Evolutionary conservation across 2,797 vertebrate genomes (phyloP).

Genomic region (Capromys pilorides): DNA sequence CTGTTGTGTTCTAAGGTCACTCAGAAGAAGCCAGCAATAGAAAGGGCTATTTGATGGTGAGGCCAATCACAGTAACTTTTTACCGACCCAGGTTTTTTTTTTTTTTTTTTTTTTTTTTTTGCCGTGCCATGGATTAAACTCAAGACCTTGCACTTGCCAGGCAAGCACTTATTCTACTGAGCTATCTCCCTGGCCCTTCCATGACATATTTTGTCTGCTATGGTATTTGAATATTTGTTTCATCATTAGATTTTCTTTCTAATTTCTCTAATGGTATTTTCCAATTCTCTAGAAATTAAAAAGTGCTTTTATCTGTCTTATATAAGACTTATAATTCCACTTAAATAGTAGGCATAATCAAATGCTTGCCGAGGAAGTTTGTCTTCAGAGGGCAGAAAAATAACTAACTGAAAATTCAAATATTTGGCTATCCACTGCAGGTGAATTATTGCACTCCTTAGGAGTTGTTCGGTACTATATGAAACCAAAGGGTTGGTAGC

Average conservation of each 20-base stretch:
- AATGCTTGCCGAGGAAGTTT: conserved; percentile 16
- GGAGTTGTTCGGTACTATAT: not conserved
- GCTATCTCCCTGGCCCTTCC: no score
- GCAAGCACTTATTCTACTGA: no score
- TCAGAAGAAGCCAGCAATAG: not conserved
- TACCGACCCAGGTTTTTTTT: not conserved
- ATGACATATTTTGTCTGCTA: not conserved
- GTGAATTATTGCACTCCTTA: not conserved
- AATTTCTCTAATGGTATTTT: not conserved
- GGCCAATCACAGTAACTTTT: not conserved
- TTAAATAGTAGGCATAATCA: not conserved
- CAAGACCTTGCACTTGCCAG: no score
- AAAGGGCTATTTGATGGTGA: not conserved
- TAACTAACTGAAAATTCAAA: not conserved
- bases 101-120: no score
- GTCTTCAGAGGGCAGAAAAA: not conserved
- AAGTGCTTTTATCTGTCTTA: not conserved
- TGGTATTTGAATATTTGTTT: not conserved
- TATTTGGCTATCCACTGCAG: not conserved
- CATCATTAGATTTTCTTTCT: not conserved
- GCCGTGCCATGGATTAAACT: no score
- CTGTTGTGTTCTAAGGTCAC: not conserved
- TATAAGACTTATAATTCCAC: not conserved
- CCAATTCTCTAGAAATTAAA: not conserved
- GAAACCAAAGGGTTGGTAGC: not conserved